These are phyloP conservation scores for Phyllostomus hastatus DNA, from an alignment of 2,113 vertebrate genomes.

Conservation along the genomic window DNA sequence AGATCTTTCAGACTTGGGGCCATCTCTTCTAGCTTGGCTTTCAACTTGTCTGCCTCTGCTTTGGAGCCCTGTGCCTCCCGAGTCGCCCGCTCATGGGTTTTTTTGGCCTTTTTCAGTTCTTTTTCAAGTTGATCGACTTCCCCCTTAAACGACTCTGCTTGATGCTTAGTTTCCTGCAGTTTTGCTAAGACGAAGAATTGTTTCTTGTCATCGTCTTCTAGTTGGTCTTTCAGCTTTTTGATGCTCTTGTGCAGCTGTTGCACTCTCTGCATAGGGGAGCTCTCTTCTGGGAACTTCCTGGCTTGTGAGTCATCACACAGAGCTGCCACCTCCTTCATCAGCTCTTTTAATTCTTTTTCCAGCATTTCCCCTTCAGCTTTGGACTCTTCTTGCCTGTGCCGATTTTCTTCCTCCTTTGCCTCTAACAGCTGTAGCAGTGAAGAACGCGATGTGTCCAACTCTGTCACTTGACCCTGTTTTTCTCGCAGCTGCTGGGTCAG, in stretches of 20 bases:
- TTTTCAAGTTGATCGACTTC: constrained; percentile 83
- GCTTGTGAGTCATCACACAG: constrained; percentile 69
- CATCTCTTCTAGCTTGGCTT: constrained; percentile 14
- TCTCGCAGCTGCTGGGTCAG: constrained; percentile 78
- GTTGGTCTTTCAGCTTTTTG: constrained; percentile 87
- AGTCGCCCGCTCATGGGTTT: neutral
- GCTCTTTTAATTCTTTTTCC: constrained; percentile 78
- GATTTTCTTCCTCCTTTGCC: constrained; percentile 73
- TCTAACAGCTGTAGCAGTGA: constrained; percentile 61
- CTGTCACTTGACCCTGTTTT: neutral
- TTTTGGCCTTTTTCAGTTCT: constrained; percentile 74
- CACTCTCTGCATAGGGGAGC: constrained; percentile 83
- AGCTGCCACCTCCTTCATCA: constrained; percentile 69
- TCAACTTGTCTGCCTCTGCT: constrained; percentile 16
- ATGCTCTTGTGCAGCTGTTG: constrained; percentile 83
- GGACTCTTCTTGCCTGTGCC: constrained; percentile 60
- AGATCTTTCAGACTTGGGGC: constrained; percentile 72
- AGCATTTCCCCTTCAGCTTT: constrained; percentile 70
- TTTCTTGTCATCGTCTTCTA: constrained; percentile 87
- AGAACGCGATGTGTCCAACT: constrained; percentile 41
- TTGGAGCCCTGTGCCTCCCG: constrained; percentile 20
- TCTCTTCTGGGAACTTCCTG: constrained; percentile 57
- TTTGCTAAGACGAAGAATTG: constrained; percentile 81
- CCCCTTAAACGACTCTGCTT: constrained; percentile 76
- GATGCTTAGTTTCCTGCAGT: constrained; percentile 84